A percentile compares a stretch with the other conserved stretches of the same genome.
phyloP scores from a whole-genome alignment of 2,797 vertebrate genomes.

The Typhlichthys subterraneus region DNA sequence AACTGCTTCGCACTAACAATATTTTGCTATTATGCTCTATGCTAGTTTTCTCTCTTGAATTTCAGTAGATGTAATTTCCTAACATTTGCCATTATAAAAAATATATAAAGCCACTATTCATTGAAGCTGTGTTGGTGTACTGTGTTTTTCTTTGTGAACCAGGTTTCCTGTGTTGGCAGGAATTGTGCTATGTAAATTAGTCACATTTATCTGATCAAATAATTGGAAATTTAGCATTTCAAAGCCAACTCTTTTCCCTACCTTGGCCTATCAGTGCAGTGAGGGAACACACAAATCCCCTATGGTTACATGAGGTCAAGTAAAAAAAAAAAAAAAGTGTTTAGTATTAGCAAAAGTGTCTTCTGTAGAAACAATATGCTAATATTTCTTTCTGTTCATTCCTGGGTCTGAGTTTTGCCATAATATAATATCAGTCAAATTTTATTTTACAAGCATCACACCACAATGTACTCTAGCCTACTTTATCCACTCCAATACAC shows the following conservation, averaged over 20 bases:
- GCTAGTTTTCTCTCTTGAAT: conserved; percentile 6
- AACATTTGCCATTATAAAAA: conserved; percentile 21
- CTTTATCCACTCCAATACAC: conserved; percentile 30
- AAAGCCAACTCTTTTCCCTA: conserved; percentile 51
- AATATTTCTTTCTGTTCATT: conserved; percentile 35
- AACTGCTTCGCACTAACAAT: conserved; percentile 19
- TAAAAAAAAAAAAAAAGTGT: conserved; percentile 3
- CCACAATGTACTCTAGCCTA: conserved; percentile 12
- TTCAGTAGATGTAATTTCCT: conserved; percentile 18
- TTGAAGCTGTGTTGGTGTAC: conserved; percentile 35
- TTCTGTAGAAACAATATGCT: conserved; percentile 39
- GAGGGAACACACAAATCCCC: conserved; percentile 23
- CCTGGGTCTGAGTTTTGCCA: neutral
- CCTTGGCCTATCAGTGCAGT: conserved; percentile 31
- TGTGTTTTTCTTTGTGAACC: conserved; percentile 40
- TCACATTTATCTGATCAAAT: neutral
- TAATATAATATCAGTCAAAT: too few species aligned
- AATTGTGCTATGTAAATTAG: too few species aligned
- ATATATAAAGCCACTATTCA: conserved; percentile 13
- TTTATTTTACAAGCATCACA: conserved; percentile 11
- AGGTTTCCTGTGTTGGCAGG: conserved; percentile 34
- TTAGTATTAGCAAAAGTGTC: conserved; percentile 10
- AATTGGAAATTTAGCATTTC: conserved; percentile 65
- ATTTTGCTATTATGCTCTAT: conserved; percentile 6
- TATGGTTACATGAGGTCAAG: conserved; percentile 48